phyloP scores from a whole-genome alignment of 2,888 invertebrate species.

The Monoplex corrugatus region DNA sequence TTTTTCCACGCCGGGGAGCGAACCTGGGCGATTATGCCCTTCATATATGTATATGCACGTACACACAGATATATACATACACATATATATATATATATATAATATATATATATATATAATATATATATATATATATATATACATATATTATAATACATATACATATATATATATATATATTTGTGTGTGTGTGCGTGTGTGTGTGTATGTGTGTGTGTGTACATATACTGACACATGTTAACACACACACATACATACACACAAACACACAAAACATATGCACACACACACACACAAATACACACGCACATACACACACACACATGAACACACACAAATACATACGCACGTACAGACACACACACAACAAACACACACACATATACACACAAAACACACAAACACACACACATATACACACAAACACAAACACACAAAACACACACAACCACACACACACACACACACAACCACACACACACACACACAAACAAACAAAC shows the following conservation, averaged over 20 bases:
- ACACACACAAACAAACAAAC: background rate
- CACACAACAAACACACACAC: background rate
- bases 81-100: too few relatives aligned
- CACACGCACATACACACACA: background rate
- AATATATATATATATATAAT: too few relatives aligned
- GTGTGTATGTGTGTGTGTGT: too few relatives aligned
- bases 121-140: too few relatives aligned
- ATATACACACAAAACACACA: background rate
- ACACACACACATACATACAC: background rate
- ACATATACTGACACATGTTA: too few relatives aligned
- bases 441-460: background rate
- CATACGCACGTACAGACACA: background rate
- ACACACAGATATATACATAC: too few relatives aligned
- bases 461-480: background rate
- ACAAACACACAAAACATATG: background rate
- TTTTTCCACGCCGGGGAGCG: too few relatives aligned
- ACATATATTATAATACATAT: background rate
- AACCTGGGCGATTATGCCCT: too few relatives aligned
- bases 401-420: background rate
- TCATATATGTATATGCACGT: too few relatives aligned
- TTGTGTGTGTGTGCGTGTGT: too few relatives aligned
- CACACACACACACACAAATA: background rate
- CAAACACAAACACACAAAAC: too few relatives aligned
- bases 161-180: background rate
- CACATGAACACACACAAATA: background rate